Conservation (phyloP, 2,113 vertebrate genomes). For the Andinoacara biseriatus region DNA sequence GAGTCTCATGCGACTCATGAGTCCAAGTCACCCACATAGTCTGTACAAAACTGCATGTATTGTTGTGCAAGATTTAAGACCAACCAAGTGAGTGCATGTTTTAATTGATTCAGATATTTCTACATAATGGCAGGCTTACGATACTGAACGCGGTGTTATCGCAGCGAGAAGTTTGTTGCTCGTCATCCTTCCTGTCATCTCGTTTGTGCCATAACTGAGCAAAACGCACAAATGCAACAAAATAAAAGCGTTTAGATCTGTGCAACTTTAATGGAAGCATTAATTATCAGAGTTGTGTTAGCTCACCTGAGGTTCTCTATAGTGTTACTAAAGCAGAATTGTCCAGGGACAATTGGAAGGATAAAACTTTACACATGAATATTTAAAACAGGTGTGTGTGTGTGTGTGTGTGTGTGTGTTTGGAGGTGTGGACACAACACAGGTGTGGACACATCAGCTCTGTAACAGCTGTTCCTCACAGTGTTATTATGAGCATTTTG, state of each 20-base stretch:
- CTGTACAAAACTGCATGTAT: neutral
- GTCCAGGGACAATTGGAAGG: too few species aligned
- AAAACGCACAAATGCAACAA: neutral
- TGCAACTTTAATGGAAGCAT: too few species aligned
- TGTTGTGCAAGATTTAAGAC: neutral
- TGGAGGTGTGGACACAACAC: neutral
- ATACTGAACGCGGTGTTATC: neutral
- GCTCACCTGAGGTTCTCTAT: too few species aligned
- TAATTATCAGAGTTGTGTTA: too few species aligned
- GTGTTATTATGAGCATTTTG: neutral
- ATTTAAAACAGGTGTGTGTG: neutral
- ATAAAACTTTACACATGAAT: too few species aligned
- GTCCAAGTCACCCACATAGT: neutral
- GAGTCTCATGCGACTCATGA: neutral
- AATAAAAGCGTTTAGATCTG: neutral
- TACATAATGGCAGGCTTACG: neutral
- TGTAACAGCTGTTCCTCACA: neutral
- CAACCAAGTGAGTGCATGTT: neutral
- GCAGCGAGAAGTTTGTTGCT: neutral
- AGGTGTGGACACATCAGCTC: constrained; percentile 27
- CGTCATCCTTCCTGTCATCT: neutral
- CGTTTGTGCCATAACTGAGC: neutral
- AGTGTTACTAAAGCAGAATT: too few species aligned
- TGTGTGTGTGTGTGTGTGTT: neutral
- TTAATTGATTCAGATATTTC: neutral